Base-by-base conservation (phyloP, 37 sponge, comb jelly and placozoan species). In the Spongia lamella region DNA sequence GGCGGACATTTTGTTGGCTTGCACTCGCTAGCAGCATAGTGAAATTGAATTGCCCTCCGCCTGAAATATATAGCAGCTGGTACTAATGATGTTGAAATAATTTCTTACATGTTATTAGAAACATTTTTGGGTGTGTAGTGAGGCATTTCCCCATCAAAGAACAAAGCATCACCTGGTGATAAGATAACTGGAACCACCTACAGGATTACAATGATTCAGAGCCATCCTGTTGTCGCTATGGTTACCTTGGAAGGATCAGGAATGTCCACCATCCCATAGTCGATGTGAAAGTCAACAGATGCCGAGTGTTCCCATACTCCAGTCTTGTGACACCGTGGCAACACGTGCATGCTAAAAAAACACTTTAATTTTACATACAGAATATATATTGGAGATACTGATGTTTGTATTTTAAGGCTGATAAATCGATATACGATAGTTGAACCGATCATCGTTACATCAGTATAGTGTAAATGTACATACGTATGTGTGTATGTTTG, bases 51-150 rank as follows among this genome's bases (percentile, higher is more conserved):
- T 1, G 82, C 68, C 40, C 77, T 22, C 11, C 87, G 59, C 53
- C 87, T 86, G 61, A 7, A 68, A 24, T 19, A 43, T n/a, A n/a
- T n/a, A n/a, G n/a, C n/a, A n/a, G n/a, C n/a, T n/a, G n/a, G 9
- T 26, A 66, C 5, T 58, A 58, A 27, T 58, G 11, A 29, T 58
- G 60, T 14, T 11, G 13, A 58, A 27, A 43, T 43, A 11, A 56
- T 17, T 20, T 56, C 75, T 53, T 35, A 86, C 86, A 56, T 79
- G 40, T 37, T 76, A 19, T 47, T 33, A 39, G 82, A 31, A 38
- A 53, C 40, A 57, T 80, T 80, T 1, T 68, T 61, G 16, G 87
- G 87, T 33, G 87, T 86, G 61, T 80, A 86, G 77, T 86, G 87
- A 7, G 74, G 68, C n/a, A 61, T 37, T 38, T 80, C 79, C 11